Conservation (phyloP, 2,113 vertebrate species). For the Heterotilapia buettikoferi region DNA sequence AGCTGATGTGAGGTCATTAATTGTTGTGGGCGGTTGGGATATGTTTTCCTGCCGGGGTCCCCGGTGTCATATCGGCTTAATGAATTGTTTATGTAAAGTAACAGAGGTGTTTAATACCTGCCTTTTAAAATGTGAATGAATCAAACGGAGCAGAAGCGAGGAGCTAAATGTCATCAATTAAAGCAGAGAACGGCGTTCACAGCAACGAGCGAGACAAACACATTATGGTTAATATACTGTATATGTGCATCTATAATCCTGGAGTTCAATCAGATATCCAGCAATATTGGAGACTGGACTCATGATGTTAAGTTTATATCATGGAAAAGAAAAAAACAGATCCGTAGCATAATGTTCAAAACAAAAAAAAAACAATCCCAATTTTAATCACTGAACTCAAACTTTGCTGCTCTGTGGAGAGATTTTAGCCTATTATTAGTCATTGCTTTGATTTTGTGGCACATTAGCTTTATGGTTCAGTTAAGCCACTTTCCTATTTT, state of each 20-base stretch:
- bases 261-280: background rate
- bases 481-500: background rate
- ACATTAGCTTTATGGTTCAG: background rate
- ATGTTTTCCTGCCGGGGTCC: conserved; percentile 32
- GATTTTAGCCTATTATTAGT: background rate
- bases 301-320: background rate
- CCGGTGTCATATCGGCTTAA: conserved; percentile 32
- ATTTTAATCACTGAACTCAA: background rate
- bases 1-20: conserved; percentile 26
- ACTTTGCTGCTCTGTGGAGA: background rate
- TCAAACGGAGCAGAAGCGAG: background rate
- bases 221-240: background rate
- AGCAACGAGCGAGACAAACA: background rate
- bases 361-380: background rate
- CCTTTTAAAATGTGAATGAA: conserved; percentile 41
- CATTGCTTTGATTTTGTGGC: background rate
- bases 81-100: conserved; percentile 52
- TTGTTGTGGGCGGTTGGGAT: conserved; percentile 26
- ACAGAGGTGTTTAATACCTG: conserved; percentile 40
- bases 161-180: conserved; percentile 48
- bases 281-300: background rate
- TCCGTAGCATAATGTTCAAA: background rate
- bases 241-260: background rate
- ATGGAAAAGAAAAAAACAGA: background rate
- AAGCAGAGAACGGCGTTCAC: background rate